Percentiles rank a stretch among this genome's conserved stretches.
Conservation (phyloP, 2,888 invertebrate genomes). For the Platynereis dumerilii region DNA sequence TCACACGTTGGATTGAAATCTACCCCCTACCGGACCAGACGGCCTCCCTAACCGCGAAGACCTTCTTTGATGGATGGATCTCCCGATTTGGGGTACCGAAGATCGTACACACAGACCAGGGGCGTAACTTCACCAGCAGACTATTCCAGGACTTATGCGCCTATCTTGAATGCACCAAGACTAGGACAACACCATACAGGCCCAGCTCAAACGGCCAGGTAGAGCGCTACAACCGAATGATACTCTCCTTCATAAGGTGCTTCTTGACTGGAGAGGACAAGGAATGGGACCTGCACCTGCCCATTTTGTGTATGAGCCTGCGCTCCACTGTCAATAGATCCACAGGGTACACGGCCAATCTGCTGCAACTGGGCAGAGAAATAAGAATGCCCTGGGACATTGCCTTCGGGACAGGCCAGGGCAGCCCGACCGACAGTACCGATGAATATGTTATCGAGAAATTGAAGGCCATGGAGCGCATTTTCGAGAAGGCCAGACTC, state of each 20-base stretch:
- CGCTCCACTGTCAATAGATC: not conserved
- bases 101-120: constrained; percentile 1
- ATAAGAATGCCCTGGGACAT: not conserved
- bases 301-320: not conserved
- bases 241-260: not conserved
- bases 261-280: not conserved
- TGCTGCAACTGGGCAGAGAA: not conserved
- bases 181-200: not conserved
- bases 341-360: not conserved
- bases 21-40: constrained; percentile 5
- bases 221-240: constrained; percentile 1
- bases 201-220: constrained; percentile 6
- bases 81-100: constrained; percentile 3
- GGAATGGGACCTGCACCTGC: not conserved
- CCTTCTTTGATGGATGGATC: not conserved
- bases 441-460: not conserved
- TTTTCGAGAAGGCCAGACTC: too few species aligned
- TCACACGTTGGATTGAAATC: constrained; percentile 7
- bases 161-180: not conserved
- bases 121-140: not conserved
- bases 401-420: not conserved
- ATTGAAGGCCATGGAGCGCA: too few species aligned
- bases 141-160: not conserved
- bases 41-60: not conserved
- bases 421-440: not conserved